Conservation (phyloP, 2,797 vertebrate genomes). For the Alcedo quadribrachys region DNA sequence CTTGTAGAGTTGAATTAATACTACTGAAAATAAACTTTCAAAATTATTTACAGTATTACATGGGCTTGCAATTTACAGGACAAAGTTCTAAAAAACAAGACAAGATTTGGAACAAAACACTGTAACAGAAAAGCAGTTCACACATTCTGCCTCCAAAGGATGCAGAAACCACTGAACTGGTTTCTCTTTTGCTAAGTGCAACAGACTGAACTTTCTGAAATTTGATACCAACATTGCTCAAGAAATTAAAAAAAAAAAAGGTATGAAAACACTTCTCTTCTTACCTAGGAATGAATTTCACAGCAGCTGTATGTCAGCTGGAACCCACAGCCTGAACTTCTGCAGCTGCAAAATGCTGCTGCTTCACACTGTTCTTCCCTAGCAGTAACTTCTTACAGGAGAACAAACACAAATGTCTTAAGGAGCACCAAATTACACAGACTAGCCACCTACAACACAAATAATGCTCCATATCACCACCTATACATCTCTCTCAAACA, state of each 20-base stretch:
- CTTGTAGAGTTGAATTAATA: neutral
- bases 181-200: neutral
- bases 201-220: neutral
- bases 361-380: neutral
- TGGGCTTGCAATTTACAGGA: neutral
- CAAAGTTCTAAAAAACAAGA: neutral
- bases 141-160: neutral
- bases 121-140: neutral
- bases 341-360: neutral
- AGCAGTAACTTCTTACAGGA: neutral
- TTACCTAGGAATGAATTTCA: neutral
- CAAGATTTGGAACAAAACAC: neutral
- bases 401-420: neutral
- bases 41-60: neutral
- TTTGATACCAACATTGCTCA: neutral
- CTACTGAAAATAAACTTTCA: neutral
- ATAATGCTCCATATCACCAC: no score
- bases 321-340: neutral
- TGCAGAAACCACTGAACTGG: neutral
- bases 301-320: neutral
- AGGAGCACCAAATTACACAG: no score
- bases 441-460: no score
- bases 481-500: no score
- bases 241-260: neutral
- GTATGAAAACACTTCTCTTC: neutral